A percentile compares a stretch with the other conserved stretches of the same genome.
Conservation (phyloP, 2,888 invertebrate genomes). For the Eupithecia pulchellata region DNA sequence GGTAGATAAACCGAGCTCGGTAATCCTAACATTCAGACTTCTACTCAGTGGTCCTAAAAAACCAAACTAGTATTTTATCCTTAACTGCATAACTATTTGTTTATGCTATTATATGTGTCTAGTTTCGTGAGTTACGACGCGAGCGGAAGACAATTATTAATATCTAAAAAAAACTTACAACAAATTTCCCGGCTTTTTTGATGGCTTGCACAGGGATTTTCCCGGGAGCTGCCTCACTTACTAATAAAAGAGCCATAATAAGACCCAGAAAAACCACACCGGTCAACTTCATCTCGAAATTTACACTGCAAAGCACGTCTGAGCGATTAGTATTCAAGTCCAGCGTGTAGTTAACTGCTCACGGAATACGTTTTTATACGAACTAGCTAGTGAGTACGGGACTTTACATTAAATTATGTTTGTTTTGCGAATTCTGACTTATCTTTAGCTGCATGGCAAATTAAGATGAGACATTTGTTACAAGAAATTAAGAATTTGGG, state of each 20-base stretch:
- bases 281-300: slow-evolving; percentile 48
- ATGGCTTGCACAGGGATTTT: slow-evolving; percentile 59
- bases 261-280: slow-evolving; percentile 34
- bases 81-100: too few relatives aligned
- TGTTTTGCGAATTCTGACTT: slow-evolving; percentile 31
- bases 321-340: slow-evolving; percentile 27
- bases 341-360: slow-evolving; percentile 26
- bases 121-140: not conserved
- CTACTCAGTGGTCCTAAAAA: too few relatives aligned
- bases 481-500: not conserved
- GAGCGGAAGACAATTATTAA: not conserved
- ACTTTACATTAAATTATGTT: slow-evolving; percentile 37
- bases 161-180: slow-evolving; percentile 52
- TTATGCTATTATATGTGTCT: too few relatives aligned
- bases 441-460: slow-evolving; percentile 19
- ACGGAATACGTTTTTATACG: slow-evolving; percentile 37
- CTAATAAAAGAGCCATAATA: slow-evolving; percentile 41
- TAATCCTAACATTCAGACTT: too few relatives aligned
- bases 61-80: too few relatives aligned
- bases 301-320: slow-evolving; percentile 13
- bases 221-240: slow-evolving; percentile 48
- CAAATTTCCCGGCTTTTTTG: slow-evolving; percentile 54
- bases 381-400: slow-evolving; percentile 26
- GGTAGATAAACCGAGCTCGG: too few relatives aligned
- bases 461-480: slow-evolving; percentile 4